Percentiles rank a stretch among this genome's conserved stretches.
phyloP scores from a whole-genome alignment of 1,140 invertebrate species.

The Tribolium castaneum region DNA sequence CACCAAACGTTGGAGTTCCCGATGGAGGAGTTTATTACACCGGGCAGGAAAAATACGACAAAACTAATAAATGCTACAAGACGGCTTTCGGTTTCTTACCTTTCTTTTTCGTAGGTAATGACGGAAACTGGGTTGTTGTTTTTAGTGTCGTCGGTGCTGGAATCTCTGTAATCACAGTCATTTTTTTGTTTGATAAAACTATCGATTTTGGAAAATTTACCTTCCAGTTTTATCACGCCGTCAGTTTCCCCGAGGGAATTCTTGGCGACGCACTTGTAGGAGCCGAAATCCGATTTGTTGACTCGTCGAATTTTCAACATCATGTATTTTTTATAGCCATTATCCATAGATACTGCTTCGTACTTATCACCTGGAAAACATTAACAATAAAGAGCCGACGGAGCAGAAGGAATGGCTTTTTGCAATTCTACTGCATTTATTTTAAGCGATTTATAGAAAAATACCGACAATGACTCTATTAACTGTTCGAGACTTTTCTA shows the following conservation, averaged over 20 bases:
- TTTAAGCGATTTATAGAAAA: no score
- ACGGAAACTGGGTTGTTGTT: slow-evolving; percentile 56
- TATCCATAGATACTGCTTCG: slow-evolving; percentile 81
- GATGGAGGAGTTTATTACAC: slow-evolving; percentile 35
- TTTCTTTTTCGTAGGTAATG: slow-evolving; percentile 59
- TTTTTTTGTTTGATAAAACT: slow-evolving; percentile 22
- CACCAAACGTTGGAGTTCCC: slow-evolving; percentile 16
- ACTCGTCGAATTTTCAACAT: slow-evolving; percentile 87
- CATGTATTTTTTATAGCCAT: slow-evolving; percentile 89
- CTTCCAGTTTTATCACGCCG: slow-evolving; percentile 91
- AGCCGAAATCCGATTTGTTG: slow-evolving; percentile 82
- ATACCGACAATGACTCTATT: no score
- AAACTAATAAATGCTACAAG: slow-evolving; percentile 37
- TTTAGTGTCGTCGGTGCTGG: slow-evolving; percentile 60
- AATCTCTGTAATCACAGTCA: slow-evolving; percentile 60
- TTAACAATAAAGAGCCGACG: background rate
- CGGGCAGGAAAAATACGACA: slow-evolving; percentile 8
- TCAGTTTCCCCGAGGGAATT: slow-evolving; percentile 88
- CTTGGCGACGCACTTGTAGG: slow-evolving; percentile 93
- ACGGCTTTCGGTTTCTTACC: slow-evolving; percentile 52
- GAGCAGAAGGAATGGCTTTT: no score
- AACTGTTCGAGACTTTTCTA: no score
- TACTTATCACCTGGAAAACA: slow-evolving; percentile 84
- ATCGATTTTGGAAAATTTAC: slow-evolving; percentile 68
- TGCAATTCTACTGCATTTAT: no score